These are phyloP conservation scores for Platysternon megacephalum DNA, from an alignment of 2,113 vertebrate species.

Conservation along the genomic window DNA sequence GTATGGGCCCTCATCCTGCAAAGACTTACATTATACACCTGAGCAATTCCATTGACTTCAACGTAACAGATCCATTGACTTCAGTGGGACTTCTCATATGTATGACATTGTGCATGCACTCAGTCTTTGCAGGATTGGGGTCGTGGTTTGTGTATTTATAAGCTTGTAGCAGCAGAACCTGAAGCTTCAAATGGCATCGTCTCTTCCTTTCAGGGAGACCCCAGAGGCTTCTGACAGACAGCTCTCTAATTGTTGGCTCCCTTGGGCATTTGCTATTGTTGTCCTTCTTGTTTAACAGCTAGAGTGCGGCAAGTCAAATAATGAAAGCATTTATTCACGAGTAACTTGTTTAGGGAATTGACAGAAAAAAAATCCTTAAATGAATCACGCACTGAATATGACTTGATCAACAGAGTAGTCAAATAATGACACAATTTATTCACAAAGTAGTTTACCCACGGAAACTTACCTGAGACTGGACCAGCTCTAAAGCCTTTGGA, in stretches of 20 bases:
- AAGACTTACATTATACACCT: not conserved
- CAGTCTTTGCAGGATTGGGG: not conserved
- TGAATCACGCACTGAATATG: not conserved
- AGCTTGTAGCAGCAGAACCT: not conserved
- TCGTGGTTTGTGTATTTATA: not conserved
- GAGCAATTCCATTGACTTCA: not conserved
- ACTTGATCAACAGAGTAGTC: not conserved
- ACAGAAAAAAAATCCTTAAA: not conserved
- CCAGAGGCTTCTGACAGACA: no score
- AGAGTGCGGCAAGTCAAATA: no score
- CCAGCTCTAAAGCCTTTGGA: not conserved
- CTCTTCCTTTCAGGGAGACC: no score
- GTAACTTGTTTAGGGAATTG: not conserved
- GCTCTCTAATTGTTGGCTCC: no score
- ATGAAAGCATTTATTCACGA: not conserved
- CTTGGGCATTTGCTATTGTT: no score
- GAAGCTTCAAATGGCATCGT: no score
- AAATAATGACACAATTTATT: not conserved
- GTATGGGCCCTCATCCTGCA: not conserved
- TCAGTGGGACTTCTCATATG: not conserved
- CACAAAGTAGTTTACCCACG: not conserved
- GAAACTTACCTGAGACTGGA: not conserved
- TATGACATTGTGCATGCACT: not conserved
- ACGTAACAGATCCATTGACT: not conserved
- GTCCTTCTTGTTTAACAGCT: no score